Evolutionary conservation across 1,140 invertebrate genomes (phyloP), one percentile per base, ranked within the genome.

Genomic region (Geopemphigus sp.): DNA sequence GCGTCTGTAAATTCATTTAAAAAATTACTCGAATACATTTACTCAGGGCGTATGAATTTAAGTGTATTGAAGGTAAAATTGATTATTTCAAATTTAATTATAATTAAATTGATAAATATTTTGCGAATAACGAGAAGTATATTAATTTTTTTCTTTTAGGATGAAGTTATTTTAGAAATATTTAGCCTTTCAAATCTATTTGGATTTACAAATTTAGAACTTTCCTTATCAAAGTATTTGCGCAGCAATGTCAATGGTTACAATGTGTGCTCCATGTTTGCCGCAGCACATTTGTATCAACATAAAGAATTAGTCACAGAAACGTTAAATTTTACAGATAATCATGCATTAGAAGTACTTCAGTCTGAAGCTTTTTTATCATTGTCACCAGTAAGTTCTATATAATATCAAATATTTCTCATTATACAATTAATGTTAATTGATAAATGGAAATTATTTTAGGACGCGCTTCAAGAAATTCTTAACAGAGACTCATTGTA

Each of bases 401-500:
- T 6, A 12, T 2, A 1, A 29, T 54, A 32, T 19, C 54, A 50
- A 8, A 1, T 1, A 50, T 50, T 50, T 26, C 8, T 29, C 19
- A 8, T 17, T 26, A 17, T 72, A 54, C 29, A 8, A 54, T 53
- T 61, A 22, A 26, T 81, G n/a, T 50, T 78, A 81, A 68, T 45
- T 81, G n/a, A 32, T 78, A 81, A 70, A 80, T 81, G 32, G 17
- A 22, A 39, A n/a, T 11, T 1, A 29, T 54, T 87, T 80, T 83
- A 93, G 88, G 88, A 89, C 84, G 92, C 93, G 4, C 84, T 96
- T 24, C 90, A 91, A 83, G 92, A 95, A 84, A 87, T 99, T n/a
- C 88, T 99, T 54, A 89, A 91, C 68, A 88, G 96, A 72, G 94
- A 98, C 86, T 98, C 96, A 1, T 98, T 99, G 87, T 98, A 94